Percentiles rank a stretch among this genome's conserved stretches.
phyloP scores from a whole-genome alignment of 1,140 invertebrate species.

The Drosophila asahinai region DNA sequence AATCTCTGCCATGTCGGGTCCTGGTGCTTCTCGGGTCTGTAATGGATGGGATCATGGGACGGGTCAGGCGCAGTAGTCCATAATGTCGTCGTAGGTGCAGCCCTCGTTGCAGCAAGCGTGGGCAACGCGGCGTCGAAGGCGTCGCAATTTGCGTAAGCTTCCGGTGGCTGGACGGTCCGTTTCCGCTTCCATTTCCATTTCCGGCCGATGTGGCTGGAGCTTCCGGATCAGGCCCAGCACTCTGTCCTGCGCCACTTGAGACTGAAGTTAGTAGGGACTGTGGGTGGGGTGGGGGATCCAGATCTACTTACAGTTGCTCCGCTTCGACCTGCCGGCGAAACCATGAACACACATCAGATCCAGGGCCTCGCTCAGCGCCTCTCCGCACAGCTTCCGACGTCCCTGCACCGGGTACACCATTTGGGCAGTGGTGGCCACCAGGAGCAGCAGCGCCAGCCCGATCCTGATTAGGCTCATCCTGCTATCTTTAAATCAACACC shows the following conservation, averaged over 20 bases:
- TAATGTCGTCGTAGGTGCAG: conserved; percentile 72
- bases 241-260: conserved; percentile 37
- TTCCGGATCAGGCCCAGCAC: conserved; percentile 4
- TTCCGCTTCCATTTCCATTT: neutral
- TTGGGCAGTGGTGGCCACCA: conserved; percentile 53
- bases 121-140: conserved; percentile 58
- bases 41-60: too few species aligned
- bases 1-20: conserved; percentile 10
- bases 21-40: conserved; percentile 17
- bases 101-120: conserved; percentile 66
- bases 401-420: conserved; percentile 60
- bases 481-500: conserved; percentile 13
- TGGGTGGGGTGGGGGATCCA: too few species aligned
- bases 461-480: conserved; percentile 43
- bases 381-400: conserved; percentile 64
- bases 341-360: conserved; percentile 68
- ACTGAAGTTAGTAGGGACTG: conserved; percentile 5
- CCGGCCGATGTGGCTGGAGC: conserved; percentile 6
- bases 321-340: conserved; percentile 49
- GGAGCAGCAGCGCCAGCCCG: conserved; percentile 57
- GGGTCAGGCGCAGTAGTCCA: conserved; percentile 53
- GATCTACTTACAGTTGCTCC: conserved; percentile 56
- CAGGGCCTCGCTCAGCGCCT: conserved; percentile 61
- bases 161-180: conserved; percentile 2
- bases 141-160: conserved; percentile 36